Evolutionary conservation across 2,888 invertebrate genomes (phyloP), one percentile per base, ranked within the genome.

Genomic region (Oxystoma pomonae): DNA sequence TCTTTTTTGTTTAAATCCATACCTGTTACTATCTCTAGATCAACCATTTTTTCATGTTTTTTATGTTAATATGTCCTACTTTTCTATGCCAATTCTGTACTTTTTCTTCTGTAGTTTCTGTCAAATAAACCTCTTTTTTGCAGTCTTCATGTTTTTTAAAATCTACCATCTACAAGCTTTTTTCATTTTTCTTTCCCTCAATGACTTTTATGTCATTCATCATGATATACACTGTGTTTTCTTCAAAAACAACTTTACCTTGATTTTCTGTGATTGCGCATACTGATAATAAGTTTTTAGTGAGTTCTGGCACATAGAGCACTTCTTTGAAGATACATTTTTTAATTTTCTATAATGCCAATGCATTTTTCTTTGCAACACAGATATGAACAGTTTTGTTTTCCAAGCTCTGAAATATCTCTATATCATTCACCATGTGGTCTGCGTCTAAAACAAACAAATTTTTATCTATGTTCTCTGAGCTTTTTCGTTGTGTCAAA

Each of bases 221-320:
- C 16, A 58, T 68, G 18, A 74, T 65, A 1, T 60, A 57, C 12
- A 70, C 73, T 16, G 51, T 59, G 50, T 72, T 21, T 56, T 64
- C 67, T 62, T 1, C 20, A 63, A 75, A 74, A 2, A 22, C 65
- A 7, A 76, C 71, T 16, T 68, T 65, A 57, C 70, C 71, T 9
- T 65, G 65, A 55, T 72, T 71, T 22, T 73, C 65, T 3, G 73
- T 72, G 55, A 74, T 69, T n/a, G 65, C 60, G 52, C 69, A 70
- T n/a, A 75, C 73, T 0, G 74, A 75, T 5, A 75, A 56, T 9
- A 74, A 57, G 60, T 73, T 75, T 59, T 69, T 73, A 17, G 68
- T 65, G 9, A 75, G 61, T 16, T 69, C 66, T n/a, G 72, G 72
- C 1, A 74, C 69, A 56, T 65, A 68, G 51, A 71, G 56, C 0